Evolutionary conservation across 2,888 invertebrate species (phyloP).

Genomic region (Diachrysia chrysitis): DNA sequence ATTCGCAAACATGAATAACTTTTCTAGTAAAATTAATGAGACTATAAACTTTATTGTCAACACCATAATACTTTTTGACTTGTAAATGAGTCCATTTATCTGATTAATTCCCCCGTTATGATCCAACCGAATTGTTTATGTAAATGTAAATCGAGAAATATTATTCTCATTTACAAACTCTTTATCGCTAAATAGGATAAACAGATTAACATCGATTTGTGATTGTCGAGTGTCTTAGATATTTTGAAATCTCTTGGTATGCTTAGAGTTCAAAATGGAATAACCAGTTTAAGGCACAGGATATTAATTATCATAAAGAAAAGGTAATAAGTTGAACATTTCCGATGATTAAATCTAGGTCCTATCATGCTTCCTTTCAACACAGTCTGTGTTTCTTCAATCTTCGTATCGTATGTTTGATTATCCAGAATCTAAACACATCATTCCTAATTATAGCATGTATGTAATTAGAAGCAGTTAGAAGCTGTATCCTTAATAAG

Average conservation of each 20-base stretch:
- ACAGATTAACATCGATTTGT: slow-evolving; percentile 30
- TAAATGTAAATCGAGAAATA: slow-evolving; percentile 53
- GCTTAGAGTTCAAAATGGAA: not conserved
- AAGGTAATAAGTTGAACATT: too few relatives aligned
- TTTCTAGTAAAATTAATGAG: slow-evolving; percentile 54
- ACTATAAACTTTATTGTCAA: slow-evolving; percentile 60
- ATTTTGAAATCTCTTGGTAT: too few relatives aligned
- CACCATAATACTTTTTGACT: slow-evolving; percentile 59
- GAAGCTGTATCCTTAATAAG: not conserved
- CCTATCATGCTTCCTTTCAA: too few relatives aligned
- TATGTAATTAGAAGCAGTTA: not conserved
- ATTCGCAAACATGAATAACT: slow-evolving; percentile 53
- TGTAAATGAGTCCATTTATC: slow-evolving; percentile 58
- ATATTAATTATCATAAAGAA: too few relatives aligned
- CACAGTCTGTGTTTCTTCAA: too few relatives aligned
- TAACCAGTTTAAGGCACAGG: not conserved
- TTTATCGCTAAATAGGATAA: slow-evolving; percentile 35
- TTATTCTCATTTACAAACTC: slow-evolving; percentile 42
- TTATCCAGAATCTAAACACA: not conserved
- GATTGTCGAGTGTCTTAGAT: slow-evolving; percentile 15
- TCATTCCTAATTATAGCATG: not conserved
- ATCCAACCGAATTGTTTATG: slow-evolving; percentile 56
- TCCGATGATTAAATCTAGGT: too few relatives aligned
- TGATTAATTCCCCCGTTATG: slow-evolving; percentile 58
- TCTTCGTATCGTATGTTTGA: not conserved